A percentile compares a stretch with the other conserved stretches of the same genome.
Conservation (phyloP, 2,113 vertebrate species). For the Carassius carassius region DNA sequence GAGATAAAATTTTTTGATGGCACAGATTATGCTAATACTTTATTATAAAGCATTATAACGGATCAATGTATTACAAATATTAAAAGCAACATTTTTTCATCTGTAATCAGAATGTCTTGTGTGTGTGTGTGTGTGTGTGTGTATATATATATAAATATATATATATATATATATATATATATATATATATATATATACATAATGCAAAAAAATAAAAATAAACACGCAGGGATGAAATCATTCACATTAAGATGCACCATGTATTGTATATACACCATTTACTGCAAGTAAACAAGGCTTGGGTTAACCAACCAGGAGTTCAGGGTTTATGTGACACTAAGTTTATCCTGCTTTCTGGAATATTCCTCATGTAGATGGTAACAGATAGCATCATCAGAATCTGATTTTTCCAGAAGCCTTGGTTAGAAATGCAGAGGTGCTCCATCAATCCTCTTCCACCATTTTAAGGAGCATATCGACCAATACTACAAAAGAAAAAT, state of each 20-base stretch:
- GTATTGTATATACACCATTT: neutral
- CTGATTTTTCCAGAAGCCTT: neutral
- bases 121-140: too few relatives aligned
- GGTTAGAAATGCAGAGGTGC: neutral
- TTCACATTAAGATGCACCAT: neutral
- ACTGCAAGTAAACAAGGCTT: neutral
- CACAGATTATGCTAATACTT: too few relatives aligned
- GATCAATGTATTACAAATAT: too few relatives aligned
- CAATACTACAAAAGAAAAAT: conserved; percentile 61
- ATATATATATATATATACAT: too few relatives aligned
- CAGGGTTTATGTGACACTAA: neutral
- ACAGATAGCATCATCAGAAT: neutral
- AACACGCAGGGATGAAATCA: neutral
- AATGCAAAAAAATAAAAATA: neutral
- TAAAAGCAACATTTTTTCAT: too few relatives aligned
- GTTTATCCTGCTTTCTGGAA: neutral
- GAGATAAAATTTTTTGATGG: too few relatives aligned
- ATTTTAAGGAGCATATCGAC: conserved; percentile 67
- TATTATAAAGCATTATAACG: too few relatives aligned
- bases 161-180: too few relatives aligned
- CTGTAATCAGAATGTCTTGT: too few relatives aligned
- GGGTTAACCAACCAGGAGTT: neutral
- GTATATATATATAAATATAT: too few relatives aligned
- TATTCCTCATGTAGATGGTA: neutral
- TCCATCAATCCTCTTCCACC: conserved; percentile 60